phyloP scores from a whole-genome alignment of 1,140 invertebrate species.

The Lucilia sericata region DNA sequence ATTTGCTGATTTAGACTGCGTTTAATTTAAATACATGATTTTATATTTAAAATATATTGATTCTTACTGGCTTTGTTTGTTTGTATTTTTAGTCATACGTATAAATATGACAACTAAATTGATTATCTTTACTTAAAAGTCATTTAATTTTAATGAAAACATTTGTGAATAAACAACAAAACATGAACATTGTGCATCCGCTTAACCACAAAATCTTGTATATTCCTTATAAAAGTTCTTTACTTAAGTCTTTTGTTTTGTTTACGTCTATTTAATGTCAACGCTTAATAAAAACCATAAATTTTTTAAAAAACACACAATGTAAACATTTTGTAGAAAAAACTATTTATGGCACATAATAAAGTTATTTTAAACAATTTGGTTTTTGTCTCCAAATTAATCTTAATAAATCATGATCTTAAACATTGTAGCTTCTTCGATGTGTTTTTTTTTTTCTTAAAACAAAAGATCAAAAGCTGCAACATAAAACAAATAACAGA shows the following conservation, averaged over 20 bases:
- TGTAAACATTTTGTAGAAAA: neutral
- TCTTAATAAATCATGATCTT: conserved; percentile 1
- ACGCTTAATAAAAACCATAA: conserved; percentile 4
- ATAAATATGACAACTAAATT: neutral
- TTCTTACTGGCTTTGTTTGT: neutral
- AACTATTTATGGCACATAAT: neutral
- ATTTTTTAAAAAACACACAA: neutral
- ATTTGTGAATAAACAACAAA: no score
- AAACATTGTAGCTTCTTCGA: neutral
- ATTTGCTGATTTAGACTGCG: no score
- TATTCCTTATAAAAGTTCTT: neutral
- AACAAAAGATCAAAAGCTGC: neutral
- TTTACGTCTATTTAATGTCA: neutral
- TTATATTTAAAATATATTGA: neutral
- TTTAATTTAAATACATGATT: no score
- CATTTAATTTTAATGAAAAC: no score
- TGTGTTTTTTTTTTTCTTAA: neutral
- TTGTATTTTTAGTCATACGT: no score
- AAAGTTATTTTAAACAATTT: neutral
- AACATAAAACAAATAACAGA: neutral
- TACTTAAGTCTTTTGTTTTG: neutral
- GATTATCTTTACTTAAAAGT: no score
- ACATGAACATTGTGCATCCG: no score
- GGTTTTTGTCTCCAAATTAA: neutral
- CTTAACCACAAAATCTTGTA: no score